Evolutionary conservation across 2,797 vertebrate genomes (phyloP).

Genomic region (Pogoniulus pusillus): DNA sequence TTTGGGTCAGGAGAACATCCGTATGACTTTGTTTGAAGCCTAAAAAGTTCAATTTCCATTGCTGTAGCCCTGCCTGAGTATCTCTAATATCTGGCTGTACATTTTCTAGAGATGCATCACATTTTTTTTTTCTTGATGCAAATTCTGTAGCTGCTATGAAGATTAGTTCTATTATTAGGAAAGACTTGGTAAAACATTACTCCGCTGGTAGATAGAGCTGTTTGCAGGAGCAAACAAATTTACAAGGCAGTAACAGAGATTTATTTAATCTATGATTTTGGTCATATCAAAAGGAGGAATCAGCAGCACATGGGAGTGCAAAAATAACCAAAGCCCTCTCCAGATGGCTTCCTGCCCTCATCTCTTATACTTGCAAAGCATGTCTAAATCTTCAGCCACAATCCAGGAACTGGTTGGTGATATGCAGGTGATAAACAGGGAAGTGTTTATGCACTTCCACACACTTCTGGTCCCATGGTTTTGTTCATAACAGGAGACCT

Average conservation of each 20-base stretch:
- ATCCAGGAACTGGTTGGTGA: neutral
- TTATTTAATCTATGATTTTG: neutral
- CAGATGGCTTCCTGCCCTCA: neutral
- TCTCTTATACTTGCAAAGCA: neutral
- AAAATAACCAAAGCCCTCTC: neutral
- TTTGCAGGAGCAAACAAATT: neutral
- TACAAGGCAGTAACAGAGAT: neutral
- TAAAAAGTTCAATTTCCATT: neutral
- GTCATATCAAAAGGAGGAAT: neutral
- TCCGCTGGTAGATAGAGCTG: neutral
- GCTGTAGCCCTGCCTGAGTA: neutral
- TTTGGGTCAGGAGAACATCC: neutral
- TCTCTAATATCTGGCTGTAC: neutral
- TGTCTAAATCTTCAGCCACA: neutral
- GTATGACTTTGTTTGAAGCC: neutral
- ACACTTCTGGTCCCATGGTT: neutral
- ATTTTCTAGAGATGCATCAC: neutral
- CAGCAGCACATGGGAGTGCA: neutral
- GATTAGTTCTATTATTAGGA: neutral
- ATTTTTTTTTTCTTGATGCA: neutral
- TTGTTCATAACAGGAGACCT: neutral
- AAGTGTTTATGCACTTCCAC: neutral
- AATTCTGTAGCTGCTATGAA: neutral
- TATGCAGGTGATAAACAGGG: neutral
- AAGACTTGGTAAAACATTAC: neutral